A percentile compares a stretch with the other conserved stretches of the same genome.
Conservation (phyloP, 2,888 invertebrate genomes). For the Eupithecia inturbata region DNA sequence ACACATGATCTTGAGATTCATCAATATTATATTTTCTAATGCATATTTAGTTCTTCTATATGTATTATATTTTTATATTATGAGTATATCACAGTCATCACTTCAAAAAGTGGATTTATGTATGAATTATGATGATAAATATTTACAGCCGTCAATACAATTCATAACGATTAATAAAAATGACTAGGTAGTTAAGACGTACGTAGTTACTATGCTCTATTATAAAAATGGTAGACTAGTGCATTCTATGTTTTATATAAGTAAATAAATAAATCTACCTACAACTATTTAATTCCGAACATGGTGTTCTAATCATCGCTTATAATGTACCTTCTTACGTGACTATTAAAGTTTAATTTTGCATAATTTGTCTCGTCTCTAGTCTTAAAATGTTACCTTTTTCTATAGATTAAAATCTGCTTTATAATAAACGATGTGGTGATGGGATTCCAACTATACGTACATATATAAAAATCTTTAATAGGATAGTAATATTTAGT, state of each 20-base stretch:
- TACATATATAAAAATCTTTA: neutral
- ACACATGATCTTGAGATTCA: constrained; percentile 44
- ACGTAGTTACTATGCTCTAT: constrained; percentile 35
- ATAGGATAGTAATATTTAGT: neutral
- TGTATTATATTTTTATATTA: constrained; percentile 63
- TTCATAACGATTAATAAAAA: constrained; percentile 31
- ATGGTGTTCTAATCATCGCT: constrained; percentile 39
- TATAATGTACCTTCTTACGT: neutral
- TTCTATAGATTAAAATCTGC: neutral
- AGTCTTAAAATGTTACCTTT: neutral
- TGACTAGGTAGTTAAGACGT: constrained; percentile 39
- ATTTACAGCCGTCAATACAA: constrained; percentile 45
- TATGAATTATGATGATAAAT: constrained; percentile 57
- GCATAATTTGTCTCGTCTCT: neutral
- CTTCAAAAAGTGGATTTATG: constrained; percentile 80
- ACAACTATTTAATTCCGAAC: constrained; percentile 32
- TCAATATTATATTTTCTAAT: constrained; percentile 70
- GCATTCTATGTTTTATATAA: constrained; percentile 40
- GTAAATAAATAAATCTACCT: constrained; percentile 12
- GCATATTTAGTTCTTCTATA: constrained; percentile 65
- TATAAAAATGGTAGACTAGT: constrained; percentile 46
- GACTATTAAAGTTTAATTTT: neutral
- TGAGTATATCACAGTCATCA: constrained; percentile 83
- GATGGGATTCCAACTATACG: neutral
- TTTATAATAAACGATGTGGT: neutral